Evolutionary conservation across 2,797 vertebrate species (phyloP), one percentile per base, ranked within the genome.

Genomic region (Halcyon chelicuti): DNA sequence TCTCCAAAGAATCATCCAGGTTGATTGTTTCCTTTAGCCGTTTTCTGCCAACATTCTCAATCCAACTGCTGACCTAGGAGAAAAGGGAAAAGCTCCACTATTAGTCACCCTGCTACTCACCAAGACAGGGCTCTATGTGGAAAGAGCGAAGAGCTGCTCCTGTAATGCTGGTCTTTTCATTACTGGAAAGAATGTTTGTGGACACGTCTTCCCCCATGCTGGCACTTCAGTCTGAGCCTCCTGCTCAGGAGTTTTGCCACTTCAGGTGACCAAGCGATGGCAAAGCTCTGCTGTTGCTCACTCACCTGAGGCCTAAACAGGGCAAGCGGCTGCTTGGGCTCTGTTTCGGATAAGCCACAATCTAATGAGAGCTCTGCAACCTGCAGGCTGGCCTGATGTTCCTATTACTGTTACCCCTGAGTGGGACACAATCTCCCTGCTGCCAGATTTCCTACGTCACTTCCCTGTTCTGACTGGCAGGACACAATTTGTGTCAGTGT

Each of bases 41-140:
- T 47, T 96, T 97, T 94, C 98, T 98, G 17, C 99, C 99, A 13
- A 98, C 98, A 28, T 98, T 96, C 97, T 98, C 97, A 9, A 99
- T 98, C 99, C 99, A 99, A 49, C 93, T 93, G 87, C 96, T 98
- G 96, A 99, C 98, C 99, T 99, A 97, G n/a, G 25, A 81, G 89
- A 82, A 96, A 84, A 96, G 28, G 88, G 70, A 73, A 79, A 95
- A 91, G 63, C 21, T 51, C 33, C 4, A 1, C 35, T 67, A 20
- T 83, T 90, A 92, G 62, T 93, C 78, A 91, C 39, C 13, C 65
- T 12, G 26, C 81, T 66, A 54, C 86, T 93, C 63, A 76, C 49
- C 58, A 63, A 42, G 1, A 0, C 20, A 62, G 74, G 51, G 52
- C 55, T 91, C 94, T 16, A 66, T 76, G 90, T 93, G 91, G 88